These are phyloP conservation scores for Philhelius pedissequus DNA, from an alignment of 2,888 invertebrate genomes.

Conservation along the genomic window DNA sequence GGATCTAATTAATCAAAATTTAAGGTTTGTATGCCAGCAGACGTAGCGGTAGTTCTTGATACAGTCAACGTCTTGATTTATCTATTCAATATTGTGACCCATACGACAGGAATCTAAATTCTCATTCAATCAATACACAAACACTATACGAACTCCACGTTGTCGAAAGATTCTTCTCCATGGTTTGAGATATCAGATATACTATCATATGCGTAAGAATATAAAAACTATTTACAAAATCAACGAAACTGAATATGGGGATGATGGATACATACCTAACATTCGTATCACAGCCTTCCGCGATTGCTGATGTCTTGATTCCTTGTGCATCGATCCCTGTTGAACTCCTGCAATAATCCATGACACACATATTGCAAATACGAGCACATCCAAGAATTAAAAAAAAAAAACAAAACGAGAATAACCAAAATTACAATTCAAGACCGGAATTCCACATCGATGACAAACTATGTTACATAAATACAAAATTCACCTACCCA, in stretches of 20 bases:
- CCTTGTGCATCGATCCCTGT: conserved; percentile 85
- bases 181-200: too few relatives aligned
- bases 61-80: not conserved
- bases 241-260: not conserved
- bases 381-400: conserved; percentile 18
- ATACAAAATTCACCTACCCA: conserved; percentile 73
- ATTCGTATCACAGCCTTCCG: conserved; percentile 88
- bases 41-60: too few relatives aligned
- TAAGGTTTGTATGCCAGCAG: too few relatives aligned
- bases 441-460: not conserved
- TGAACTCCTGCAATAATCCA: conserved; percentile 75
- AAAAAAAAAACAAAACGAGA: not conserved
- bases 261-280: conserved; percentile 83
- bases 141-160: conserved; percentile 24
- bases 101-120: not conserved
- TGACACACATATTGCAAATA: not conserved
- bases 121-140: conserved; percentile 27
- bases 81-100: not conserved
- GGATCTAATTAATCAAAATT: too few relatives aligned
- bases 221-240: not conserved
- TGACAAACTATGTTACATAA: not conserved
- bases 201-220: too few relatives aligned
- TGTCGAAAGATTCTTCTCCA: not conserved
- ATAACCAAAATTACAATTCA: too few relatives aligned
- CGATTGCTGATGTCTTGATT: conserved; percentile 84